Evolutionary conservation across 2,888 invertebrate genomes (phyloP), one percentile per base, ranked within the genome.

Genomic region (Phrixothrix hirtus): DNA sequence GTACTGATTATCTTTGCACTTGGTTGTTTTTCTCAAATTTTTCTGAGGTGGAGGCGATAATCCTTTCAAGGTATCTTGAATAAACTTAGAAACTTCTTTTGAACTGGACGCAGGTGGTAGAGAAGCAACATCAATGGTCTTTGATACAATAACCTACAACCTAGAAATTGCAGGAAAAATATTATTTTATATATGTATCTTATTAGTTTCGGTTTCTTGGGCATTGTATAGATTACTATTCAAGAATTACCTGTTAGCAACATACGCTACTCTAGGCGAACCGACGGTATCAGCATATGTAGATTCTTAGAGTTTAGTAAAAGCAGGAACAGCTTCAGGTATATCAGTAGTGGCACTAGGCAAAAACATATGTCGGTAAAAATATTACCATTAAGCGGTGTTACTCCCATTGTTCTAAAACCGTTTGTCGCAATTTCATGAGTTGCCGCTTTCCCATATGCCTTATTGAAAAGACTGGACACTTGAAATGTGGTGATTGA

Each of bases 361-460:
- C 13, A 41, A 17, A 27, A 41, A 41, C 12, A 49, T n/a, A 36
- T 49, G 42, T 36, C 36, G 29, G 43, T 36, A 42, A 49, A 49
- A 35, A 49, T 16, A 5, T 39, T 25, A 5, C 27, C 9, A 13
- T 42, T 49, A 17, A 49, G 36, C 36, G 42, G 49, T 17, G 42
- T 42, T 49, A 49, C 42, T 17, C 36, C 42, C 2, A 36, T 49
- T 10, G 49, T 42, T 36, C 42, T 27, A 35, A 42, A 42, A 13
- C 14, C 41, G 17, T 27, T 48, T 11, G 34, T 29, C 15, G 48
- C 41, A 16, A 41, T 41, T 41, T 48, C 48, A 48, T 34, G 41
- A 26, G 41, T 26, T 10, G 29, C 15, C 10, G 30, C 32, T 31
- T 12, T 39, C n/a, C 41, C n/a, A 13, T 41, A 48, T 13, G 32